phyloP scores from a whole-genome alignment of 2,113 vertebrate species.

The Ophthalmolycus amberensis region DNA sequence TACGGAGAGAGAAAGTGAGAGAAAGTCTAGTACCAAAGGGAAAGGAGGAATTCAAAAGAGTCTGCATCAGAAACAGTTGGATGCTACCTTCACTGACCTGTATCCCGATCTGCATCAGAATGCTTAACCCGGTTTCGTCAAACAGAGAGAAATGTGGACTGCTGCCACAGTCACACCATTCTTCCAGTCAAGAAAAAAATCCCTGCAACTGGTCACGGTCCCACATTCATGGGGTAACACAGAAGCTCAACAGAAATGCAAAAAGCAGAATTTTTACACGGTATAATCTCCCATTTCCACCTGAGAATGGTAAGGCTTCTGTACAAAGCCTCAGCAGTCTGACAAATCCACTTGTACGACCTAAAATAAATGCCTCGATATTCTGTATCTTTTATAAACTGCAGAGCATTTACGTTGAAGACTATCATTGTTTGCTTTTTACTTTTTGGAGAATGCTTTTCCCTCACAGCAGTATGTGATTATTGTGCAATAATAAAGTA shows the following conservation, averaged over 20 bases:
- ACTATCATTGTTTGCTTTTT: not conserved
- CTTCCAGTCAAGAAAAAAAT: conserved; percentile 14
- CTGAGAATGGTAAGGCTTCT: conserved; percentile 60
- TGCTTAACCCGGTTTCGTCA: conserved; percentile 53
- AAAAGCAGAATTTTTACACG: conserved; percentile 27
- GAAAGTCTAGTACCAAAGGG: conserved; percentile 10
- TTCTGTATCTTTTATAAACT: conserved; percentile 43
- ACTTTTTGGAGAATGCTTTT: not conserved
- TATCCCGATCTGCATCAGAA: conserved; percentile 41
- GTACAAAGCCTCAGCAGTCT: conserved; percentile 45
- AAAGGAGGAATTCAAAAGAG: conserved; percentile 44
- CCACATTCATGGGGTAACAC: conserved; percentile 32
- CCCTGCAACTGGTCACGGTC: conserved; percentile 17
- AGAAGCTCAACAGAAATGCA: conserved; percentile 35
- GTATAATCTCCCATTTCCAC: conserved; percentile 63
- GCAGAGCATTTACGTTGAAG: conserved; percentile 10
- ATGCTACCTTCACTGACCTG: conserved; percentile 56
- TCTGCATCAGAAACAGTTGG: conserved; percentile 39
- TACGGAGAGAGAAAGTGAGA: not conserved
- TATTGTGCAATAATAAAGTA: not conserved
- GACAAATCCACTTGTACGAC: conserved; percentile 61
- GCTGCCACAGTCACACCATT: conserved; percentile 27
- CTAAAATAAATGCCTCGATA: conserved; percentile 51
- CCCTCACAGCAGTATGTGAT: conserved; percentile 16
- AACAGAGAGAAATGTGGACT: conserved; percentile 40